Conservation (phyloP, 2,113 vertebrate species). For the Pithys albifrons region DNA sequence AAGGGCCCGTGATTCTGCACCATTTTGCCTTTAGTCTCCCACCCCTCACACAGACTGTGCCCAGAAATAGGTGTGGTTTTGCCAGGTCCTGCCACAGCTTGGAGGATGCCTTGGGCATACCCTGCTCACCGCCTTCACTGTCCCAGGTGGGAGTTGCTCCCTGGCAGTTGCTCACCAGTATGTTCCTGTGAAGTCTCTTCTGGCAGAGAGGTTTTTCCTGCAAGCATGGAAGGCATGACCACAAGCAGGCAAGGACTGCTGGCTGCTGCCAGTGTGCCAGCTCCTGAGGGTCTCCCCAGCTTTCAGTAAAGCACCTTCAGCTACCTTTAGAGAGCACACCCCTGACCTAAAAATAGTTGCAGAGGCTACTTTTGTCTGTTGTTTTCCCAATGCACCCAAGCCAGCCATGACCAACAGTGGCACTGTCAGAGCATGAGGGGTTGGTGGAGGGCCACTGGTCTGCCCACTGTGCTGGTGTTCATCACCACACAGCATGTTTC, state of each 20-base stretch:
- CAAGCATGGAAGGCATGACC: background rate
- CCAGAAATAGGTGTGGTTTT: background rate
- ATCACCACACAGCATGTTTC: background rate
- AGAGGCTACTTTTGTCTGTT: background rate
- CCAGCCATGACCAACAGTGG: background rate
- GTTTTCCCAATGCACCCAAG: background rate
- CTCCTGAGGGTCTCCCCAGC: background rate
- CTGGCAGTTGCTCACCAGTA: background rate
- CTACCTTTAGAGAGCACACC: background rate
- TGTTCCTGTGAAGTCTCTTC: background rate
- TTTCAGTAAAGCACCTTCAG: background rate
- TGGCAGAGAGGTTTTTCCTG: background rate
- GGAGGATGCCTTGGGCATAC: background rate
- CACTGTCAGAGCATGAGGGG: background rate
- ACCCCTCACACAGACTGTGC: background rate
- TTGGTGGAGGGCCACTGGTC: background rate
- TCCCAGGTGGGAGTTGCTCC: background rate
- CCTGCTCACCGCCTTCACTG: background rate
- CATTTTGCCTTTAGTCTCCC: slow-evolving; percentile 62
- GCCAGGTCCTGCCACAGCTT: background rate
- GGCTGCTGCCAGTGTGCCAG: background rate
- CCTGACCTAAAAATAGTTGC: background rate
- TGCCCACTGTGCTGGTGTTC: background rate
- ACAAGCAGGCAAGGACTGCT: background rate
- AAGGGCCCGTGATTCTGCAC: slow-evolving; percentile 46